phyloP scores from a whole-genome alignment of 2,113 vertebrate species.

The Coracopsis vasa region DNA sequence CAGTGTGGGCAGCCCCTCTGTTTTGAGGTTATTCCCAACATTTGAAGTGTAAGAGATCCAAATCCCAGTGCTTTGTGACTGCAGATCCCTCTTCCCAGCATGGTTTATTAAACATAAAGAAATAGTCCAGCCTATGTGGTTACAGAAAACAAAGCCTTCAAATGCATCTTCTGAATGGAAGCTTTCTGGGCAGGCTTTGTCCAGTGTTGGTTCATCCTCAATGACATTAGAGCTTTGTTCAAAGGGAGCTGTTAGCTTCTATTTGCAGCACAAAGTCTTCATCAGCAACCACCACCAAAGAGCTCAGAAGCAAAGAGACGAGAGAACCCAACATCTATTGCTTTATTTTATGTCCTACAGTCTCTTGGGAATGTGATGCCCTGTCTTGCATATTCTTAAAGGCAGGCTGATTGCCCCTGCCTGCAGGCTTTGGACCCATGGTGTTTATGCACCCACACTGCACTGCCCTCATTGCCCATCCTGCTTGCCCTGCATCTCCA shows the following conservation, averaged over 20 bases:
- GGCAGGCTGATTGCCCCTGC: background rate
- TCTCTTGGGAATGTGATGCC: background rate
- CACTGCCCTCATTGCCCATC: background rate
- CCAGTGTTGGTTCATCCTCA: background rate
- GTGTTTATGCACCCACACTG: background rate
- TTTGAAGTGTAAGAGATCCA: background rate
- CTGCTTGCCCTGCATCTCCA: background rate
- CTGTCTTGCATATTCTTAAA: background rate
- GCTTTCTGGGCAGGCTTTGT: background rate
- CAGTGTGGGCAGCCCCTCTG: background rate
- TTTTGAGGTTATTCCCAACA: background rate
- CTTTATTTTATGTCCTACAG: background rate
- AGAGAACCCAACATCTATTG: background rate
- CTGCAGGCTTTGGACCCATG: background rate
- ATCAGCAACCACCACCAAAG: background rate
- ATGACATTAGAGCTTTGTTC: background rate
- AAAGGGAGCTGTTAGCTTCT: background rate
- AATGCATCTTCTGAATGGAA: background rate
- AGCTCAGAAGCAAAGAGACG: background rate
- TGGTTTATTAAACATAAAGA: background rate
- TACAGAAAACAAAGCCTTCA: slow-evolving; percentile 40
- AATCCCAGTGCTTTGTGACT: background rate
- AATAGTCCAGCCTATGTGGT: background rate
- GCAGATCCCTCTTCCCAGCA: background rate
- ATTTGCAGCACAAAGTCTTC: background rate